Percentiles rank a stretch among this genome's conserved stretches.
Conservation (phyloP, 2,113 vertebrate species). For the Phyllostomus discolor region DNA sequence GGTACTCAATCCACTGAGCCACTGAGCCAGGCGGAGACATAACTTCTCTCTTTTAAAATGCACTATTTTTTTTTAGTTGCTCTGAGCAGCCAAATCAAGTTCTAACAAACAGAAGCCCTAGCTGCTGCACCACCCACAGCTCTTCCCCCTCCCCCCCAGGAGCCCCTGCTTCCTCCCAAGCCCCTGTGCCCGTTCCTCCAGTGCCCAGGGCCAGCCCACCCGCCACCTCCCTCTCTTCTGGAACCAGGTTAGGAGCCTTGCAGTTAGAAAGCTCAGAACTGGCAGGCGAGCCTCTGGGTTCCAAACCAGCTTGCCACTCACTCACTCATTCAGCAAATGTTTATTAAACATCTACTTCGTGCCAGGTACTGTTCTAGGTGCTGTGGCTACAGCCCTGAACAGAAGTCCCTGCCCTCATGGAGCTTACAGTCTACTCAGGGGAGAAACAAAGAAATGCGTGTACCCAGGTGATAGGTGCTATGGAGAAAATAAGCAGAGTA, state of each 20-base stretch:
- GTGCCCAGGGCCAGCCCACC: background rate
- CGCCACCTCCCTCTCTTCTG: background rate
- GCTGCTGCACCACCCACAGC: background rate
- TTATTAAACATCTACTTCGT: background rate
- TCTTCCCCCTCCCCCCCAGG: background rate
- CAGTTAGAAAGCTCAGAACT: background rate
- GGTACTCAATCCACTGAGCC: too few species aligned
- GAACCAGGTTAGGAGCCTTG: background rate
- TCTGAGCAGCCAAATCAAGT: background rate
- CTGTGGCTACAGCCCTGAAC: background rate
- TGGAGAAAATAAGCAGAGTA: background rate
- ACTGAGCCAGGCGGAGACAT: too few species aligned
- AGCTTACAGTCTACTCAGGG: background rate
- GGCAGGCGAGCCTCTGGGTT: background rate
- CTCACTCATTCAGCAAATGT: background rate
- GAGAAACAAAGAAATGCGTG: background rate
- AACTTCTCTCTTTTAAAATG: background rate
- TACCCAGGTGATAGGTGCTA: fast-evolving
- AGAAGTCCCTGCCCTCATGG: background rate
- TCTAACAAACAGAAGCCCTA: background rate
- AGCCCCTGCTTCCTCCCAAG: background rate
- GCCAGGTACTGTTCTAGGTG: background rate
- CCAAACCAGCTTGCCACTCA: background rate
- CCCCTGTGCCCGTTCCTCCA: background rate
- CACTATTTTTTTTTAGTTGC: background rate